Percentiles rank a stretch among this genome's conserved stretches.
phyloP scores from a whole-genome alignment of 2,797 vertebrate genomes.

The Sciurus vulgaris region DNA sequence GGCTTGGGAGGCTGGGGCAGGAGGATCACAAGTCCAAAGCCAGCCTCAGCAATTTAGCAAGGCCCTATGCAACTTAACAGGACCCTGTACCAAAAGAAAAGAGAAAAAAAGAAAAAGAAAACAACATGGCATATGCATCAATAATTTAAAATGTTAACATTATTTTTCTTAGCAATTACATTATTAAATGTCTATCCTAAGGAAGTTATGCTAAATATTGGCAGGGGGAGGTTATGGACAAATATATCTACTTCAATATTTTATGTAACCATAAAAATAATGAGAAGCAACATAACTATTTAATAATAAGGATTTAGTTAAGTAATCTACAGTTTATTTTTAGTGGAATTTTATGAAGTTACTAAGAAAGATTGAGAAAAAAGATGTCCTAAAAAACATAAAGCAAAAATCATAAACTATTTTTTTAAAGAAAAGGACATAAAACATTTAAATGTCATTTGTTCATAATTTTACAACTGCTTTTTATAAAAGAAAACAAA shows the following conservation, averaged over 20 bases:
- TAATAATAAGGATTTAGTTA: neutral
- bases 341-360: neutral
- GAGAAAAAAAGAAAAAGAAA: neutral
- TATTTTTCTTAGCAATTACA: neutral
- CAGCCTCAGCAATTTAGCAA: too few species aligned
- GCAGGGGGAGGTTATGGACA: neutral
- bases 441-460: neutral
- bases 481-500: constrained; percentile 43
- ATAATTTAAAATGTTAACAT: constrained; percentile 24
- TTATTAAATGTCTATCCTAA: constrained; percentile 21
- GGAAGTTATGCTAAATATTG: neutral
- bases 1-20: too few species aligned
- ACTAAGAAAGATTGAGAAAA: neutral
- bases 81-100: too few species aligned
- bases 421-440: neutral
- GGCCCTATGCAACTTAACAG: too few species aligned
- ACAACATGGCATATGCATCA: neutral
- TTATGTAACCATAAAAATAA: neutral
- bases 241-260: neutral
- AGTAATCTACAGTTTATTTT: neutral
- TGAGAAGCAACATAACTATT: neutral
- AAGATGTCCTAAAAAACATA: neutral
- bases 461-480: neutral
- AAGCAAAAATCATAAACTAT: neutral
- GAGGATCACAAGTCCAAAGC: too few species aligned